Evolutionary conservation across 2,888 invertebrate species (phyloP).

Genomic region (Drosophila meridiana): DNA sequence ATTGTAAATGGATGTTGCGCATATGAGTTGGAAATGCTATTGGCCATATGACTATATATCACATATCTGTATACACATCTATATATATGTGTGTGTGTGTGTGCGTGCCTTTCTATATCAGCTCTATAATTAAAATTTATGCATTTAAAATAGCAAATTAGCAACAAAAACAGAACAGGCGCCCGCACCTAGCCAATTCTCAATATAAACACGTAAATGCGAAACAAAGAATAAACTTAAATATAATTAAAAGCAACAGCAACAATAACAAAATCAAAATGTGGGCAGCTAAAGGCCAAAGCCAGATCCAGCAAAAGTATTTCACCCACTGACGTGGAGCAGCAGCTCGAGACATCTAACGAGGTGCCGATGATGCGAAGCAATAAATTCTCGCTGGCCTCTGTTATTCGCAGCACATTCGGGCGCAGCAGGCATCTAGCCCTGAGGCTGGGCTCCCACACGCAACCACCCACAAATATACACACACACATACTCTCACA

Average conservation of each 20-base stretch:
- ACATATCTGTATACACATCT: background rate
- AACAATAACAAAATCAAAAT: slow-evolving; percentile 17
- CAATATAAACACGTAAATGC: slow-evolving; percentile 55
- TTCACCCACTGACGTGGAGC: slow-evolving; percentile 53
- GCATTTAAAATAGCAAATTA: slow-evolving; percentile 74
- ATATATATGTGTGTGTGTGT: background rate
- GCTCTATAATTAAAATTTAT: slow-evolving; percentile 76
- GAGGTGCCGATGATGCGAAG: slow-evolving; percentile 82
- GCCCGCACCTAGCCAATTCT: slow-evolving; percentile 37
- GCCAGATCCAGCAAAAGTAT: slow-evolving; percentile 29
- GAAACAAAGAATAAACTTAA: slow-evolving; percentile 40
- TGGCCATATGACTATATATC: slow-evolving; percentile 39
- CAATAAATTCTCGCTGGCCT: slow-evolving; percentile 81
- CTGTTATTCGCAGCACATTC: slow-evolving; percentile 75
- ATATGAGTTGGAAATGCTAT: slow-evolving; percentile 29
- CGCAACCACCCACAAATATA: slow-evolving; percentile 33
- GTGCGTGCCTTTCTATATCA: slow-evolving; percentile 31
- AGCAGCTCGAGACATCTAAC: slow-evolving; percentile 64
- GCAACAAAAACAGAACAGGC: slow-evolving; percentile 67
- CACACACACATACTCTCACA: background rate
- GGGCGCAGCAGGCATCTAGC: slow-evolving; percentile 60
- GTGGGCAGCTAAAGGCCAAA: slow-evolving; percentile 34
- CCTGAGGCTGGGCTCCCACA: slow-evolving; percentile 4
- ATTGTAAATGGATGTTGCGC: slow-evolving; percentile 21
- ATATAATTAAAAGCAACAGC: slow-evolving; percentile 37